Conservation (phyloP, 2,888 invertebrate species). For the Leptogaster cylindrica region DNA sequence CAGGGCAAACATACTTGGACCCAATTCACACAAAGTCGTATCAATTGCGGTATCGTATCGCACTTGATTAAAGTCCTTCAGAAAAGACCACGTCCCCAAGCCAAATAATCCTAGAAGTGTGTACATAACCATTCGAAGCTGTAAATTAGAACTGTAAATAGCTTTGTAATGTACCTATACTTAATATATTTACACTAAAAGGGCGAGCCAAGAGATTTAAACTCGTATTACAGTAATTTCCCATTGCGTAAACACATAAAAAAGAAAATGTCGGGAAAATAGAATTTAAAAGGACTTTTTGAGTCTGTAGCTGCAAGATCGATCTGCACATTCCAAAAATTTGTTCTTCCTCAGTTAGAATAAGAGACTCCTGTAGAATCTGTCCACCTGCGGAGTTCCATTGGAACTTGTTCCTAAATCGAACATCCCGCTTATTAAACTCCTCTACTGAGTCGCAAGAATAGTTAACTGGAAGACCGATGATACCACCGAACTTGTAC, state of each 20-base stretch:
- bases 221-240: slow-evolving; percentile 64
- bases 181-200: slow-evolving; percentile 53
- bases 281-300: slow-evolving; percentile 67
- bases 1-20: slow-evolving; percentile 55
- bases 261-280: slow-evolving; percentile 64
- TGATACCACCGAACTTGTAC: slow-evolving; percentile 67
- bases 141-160: not conserved
- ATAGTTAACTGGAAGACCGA: slow-evolving; percentile 80
- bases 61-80: slow-evolving; percentile 71
- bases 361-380: slow-evolving; percentile 69
- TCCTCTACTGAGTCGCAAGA: slow-evolving; percentile 65
- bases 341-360: slow-evolving; percentile 79
- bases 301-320: slow-evolving; percentile 69
- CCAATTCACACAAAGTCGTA: slow-evolving; percentile 66
- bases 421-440: slow-evolving; percentile 67
- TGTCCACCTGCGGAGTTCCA: slow-evolving; percentile 71
- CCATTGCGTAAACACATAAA: slow-evolving; percentile 64
- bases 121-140: slow-evolving; percentile 64
- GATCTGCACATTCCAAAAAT: slow-evolving; percentile 81
- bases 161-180: not conserved
- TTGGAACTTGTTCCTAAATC: slow-evolving; percentile 67
- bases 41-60: slow-evolving; percentile 71
- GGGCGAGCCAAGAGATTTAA: slow-evolving; percentile 67
- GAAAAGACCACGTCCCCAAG: slow-evolving; percentile 67
- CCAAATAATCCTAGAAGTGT: slow-evolving; percentile 66